Conservation (phyloP, 2,797 vertebrate species). For the Anguilla megastoma region DNA sequence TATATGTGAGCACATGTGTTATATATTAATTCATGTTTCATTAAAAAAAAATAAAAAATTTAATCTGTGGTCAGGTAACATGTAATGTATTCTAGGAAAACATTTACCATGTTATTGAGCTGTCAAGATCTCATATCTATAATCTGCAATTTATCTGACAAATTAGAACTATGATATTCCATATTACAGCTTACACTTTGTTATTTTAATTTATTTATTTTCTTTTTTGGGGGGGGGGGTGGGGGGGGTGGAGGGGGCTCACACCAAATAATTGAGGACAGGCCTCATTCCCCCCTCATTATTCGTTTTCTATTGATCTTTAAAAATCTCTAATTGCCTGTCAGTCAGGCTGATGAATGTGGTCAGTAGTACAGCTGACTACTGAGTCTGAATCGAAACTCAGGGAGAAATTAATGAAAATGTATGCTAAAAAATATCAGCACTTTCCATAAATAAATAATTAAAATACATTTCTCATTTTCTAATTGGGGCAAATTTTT, state of each 20-base stretch:
- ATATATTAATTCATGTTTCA: no score
- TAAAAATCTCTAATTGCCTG: slow-evolving; percentile 29
- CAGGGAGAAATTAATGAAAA: slow-evolving; percentile 55
- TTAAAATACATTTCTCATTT: slow-evolving; percentile 63
- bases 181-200: neutral
- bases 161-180: no score
- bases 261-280: slow-evolving; percentile 31
- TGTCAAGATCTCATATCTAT: no score
- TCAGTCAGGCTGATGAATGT: slow-evolving; percentile 66
- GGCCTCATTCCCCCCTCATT: slow-evolving; percentile 55
- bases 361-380: slow-evolving; percentile 48
- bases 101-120: no score
- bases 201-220: neutral
- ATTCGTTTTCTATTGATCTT: slow-evolving; percentile 58
- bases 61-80: no score
- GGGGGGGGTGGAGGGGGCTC: neutral
- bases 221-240: neutral
- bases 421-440: slow-evolving; percentile 32
- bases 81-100: no score
- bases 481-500: slow-evolving; percentile 71
- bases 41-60: no score
- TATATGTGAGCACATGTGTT: no score
- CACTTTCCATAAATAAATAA: slow-evolving; percentile 27
- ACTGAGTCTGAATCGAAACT: slow-evolving; percentile 52
- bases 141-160: no score